Conservation (phyloP, 2,888 invertebrate species). For the Ennomos fuscantarius region DNA sequence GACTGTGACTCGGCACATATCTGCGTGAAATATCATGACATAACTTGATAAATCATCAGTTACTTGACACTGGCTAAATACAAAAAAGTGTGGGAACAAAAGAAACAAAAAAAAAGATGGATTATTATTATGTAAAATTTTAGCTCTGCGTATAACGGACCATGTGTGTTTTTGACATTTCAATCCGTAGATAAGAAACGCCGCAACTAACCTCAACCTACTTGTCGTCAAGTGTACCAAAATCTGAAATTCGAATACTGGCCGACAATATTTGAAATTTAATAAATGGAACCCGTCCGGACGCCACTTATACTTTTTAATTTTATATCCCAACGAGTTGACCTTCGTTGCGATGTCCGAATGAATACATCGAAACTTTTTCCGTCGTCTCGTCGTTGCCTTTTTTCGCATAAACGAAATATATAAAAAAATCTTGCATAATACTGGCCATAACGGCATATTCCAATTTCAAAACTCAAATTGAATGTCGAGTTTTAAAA, state of each 20-base stretch:
- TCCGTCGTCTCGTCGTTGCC: constrained; percentile 54
- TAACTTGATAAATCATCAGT: too few species aligned
- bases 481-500: constrained; percentile 34
- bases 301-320: constrained; percentile 82
- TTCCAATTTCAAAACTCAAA: constrained; percentile 39
- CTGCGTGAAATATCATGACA: too few species aligned
- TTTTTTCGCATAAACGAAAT: constrained; percentile 52
- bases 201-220: constrained; percentile 22
- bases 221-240: constrained; percentile 38
- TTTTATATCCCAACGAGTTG: constrained; percentile 73
- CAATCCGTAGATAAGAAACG: constrained; percentile 37
- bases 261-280: constrained; percentile 81
- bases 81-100: too few species aligned
- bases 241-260: constrained; percentile 81
- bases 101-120: too few species aligned
- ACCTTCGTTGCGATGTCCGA: constrained; percentile 77
- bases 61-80: too few species aligned
- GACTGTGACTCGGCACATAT: too few species aligned
- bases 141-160: not conserved
- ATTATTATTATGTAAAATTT: constrained; percentile 14
- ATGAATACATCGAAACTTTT: constrained; percentile 75
- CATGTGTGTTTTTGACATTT: constrained; percentile 49
- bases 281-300: constrained; percentile 64
- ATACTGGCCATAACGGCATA: constrained; percentile 34
- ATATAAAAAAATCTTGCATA: constrained; percentile 35